A percentile compares a stretch with the other conserved stretches of the same genome.
Evolutionary conservation across 2,888 invertebrate species (phyloP).

Genomic region (Watsonalla binaria): DNA sequence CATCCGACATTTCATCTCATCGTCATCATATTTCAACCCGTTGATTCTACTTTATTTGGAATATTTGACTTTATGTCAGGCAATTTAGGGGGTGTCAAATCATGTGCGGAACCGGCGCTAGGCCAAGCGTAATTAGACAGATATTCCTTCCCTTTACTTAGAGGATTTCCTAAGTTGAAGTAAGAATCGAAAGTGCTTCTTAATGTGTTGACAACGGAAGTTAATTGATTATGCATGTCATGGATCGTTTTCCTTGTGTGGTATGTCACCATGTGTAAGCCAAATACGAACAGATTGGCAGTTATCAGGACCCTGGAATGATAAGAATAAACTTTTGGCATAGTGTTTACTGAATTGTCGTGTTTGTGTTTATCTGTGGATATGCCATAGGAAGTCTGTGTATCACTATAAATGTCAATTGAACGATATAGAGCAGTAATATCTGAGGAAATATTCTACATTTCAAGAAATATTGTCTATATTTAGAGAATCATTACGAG

Average conservation of each 20-base stretch:
- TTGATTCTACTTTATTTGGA: neutral
- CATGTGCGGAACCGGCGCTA: neutral
- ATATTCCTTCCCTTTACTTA: neutral
- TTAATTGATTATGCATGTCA: neutral
- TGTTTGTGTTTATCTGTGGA: too few species aligned
- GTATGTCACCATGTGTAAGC: neutral
- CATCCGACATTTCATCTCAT: too few species aligned
- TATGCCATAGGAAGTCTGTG: too few species aligned
- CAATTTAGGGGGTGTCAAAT: neutral
- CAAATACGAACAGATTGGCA: neutral
- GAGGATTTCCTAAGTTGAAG: neutral
- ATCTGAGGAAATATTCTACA: too few species aligned
- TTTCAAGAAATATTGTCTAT: too few species aligned
- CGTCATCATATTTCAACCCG: too few species aligned
- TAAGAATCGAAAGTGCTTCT: neutral
- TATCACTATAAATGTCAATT: too few species aligned
- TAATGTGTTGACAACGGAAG: neutral
- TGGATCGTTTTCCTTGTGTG: neutral
- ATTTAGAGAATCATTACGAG: too few species aligned
- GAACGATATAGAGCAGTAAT: too few species aligned
- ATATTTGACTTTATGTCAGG: neutral
- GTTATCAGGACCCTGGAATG: neutral
- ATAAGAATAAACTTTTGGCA: neutral
- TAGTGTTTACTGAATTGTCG: too few species aligned
- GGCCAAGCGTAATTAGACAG: neutral